A percentile compares a stretch with the other conserved stretches of the same genome.
phyloP scores from a whole-genome alignment of 2,888 invertebrate species.

The Trichacis sp. region DNA sequence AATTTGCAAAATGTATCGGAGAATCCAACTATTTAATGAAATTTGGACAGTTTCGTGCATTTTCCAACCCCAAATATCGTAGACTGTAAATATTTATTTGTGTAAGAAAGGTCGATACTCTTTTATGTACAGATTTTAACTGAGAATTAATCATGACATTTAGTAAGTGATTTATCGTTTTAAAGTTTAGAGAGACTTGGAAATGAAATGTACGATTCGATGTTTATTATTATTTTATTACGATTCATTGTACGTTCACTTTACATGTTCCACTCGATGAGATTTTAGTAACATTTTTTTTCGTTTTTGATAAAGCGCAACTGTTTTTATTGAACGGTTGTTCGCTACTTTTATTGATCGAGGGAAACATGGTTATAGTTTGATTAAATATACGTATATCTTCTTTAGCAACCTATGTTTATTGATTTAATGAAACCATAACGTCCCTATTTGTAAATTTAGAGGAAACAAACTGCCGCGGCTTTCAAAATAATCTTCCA shows the following conservation, averaged over 20 bases:
- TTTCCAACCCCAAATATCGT: not conserved
- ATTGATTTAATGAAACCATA: not conserved
- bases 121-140: conserved; percentile 7
- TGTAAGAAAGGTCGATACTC: conserved; percentile 1
- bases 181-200: not conserved
- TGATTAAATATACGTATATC: not conserved
- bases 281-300: not conserved
- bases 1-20: not conserved
- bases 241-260: no score
- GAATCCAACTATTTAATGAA: not conserved
- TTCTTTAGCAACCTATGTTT: not conserved
- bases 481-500: not conserved
- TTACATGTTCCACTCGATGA: not conserved
- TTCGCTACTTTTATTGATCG: no score
- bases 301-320: no score
- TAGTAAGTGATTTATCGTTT: not conserved
- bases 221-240: not conserved
- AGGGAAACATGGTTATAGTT: not conserved
- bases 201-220: not conserved
- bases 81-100: conserved; percentile 7
- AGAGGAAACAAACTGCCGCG: no score
- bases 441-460: not conserved
- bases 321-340: no score
- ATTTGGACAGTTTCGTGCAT: not conserved
- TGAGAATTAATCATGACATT: conserved; percentile 7